Percentiles rank a stretch among this genome's conserved stretches.
Conservation (phyloP, 2,113 vertebrate species). For the Paramormyrops kingsleyae region DNA sequence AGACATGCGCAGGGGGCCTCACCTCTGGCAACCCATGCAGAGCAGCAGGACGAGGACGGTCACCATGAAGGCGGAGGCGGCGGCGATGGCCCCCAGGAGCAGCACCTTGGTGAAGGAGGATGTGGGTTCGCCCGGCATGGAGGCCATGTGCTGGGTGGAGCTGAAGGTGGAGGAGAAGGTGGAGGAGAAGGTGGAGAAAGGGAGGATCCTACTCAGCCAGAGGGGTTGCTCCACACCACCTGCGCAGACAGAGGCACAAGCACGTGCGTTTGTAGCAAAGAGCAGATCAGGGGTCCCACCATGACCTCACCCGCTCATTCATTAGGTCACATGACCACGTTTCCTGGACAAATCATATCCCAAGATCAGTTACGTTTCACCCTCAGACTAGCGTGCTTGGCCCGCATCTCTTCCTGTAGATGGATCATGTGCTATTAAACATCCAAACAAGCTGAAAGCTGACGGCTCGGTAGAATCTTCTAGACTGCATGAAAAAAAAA, state of each 20-base stretch:
- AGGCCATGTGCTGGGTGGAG: slow-evolving; percentile 20
- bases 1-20: slow-evolving; percentile 21
- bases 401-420: neutral
- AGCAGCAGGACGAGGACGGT: slow-evolving; percentile 65
- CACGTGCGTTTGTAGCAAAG: neutral
- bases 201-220: slow-evolving; percentile 1
- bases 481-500: neutral
- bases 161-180: neutral
- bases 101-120: slow-evolving; percentile 53
- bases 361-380: neutral
- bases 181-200: neutral
- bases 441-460: neutral
- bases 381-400: neutral
- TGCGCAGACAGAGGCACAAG: neutral
- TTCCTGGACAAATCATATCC: neutral
- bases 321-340: neutral
- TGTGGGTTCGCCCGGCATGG: slow-evolving; percentile 16
- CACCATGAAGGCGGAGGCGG: slow-evolving; percentile 66
- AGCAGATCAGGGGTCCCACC: neutral
- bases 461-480: neutral
- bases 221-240: neutral
- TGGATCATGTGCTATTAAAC: neutral
- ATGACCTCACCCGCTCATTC: neutral
- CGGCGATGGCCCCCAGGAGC: slow-evolving; percentile 64
- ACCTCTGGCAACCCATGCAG: slow-evolving; percentile 68